Base-by-base conservation (phyloP, 2,113 vertebrate species). In the Falcunculus frontatus region DNA sequence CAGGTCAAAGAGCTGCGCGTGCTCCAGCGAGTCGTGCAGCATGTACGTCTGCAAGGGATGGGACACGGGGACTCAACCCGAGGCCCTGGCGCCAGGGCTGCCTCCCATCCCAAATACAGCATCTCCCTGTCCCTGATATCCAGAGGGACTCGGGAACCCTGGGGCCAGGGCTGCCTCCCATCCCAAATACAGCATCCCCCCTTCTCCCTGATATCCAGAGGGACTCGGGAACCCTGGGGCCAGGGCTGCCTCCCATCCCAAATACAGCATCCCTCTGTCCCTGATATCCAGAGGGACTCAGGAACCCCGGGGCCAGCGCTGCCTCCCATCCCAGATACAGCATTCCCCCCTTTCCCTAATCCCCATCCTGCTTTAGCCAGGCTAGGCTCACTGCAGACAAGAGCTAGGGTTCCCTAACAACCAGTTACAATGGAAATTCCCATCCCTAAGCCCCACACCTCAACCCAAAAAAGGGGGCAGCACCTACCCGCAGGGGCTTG, bases 1-100 rank as follows among this genome's bases (percentile, higher is more conserved):
- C 94, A 99, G 97, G 97, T 99, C 99, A 46, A 99, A 99, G 74
- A 99, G 98, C 97, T 99, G 98, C 10, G 97, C 97, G 11, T 99
- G 99, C 74, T 99, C 98, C 72, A 97, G 92, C 0, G 98, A 96
- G 80, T 99, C 98, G 1, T 98, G 98, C 78, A 98, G 82, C 98
- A 99, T 99, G 96, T 99, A 99, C 4, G 98, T 98, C 99, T 99
- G 97, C 11, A 27, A 49, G 72, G 80, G 77, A 44, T 8, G 9
- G 55, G 6, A 44, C 37, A 14, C 3, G 19, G 60, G 9, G 3
- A 9, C 60, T 42, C 62, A 42, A 39, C 57, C 33, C 7, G 8
- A 5, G 11, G 16, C 16, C 23, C n/a, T 27, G 26, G 27, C 18
- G 53, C 18, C 29, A 11, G 16, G 17, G 33, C 46, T 8, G 35